Evolutionary conservation across 2,888 invertebrate species (phyloP).

Genomic region (Dimorphilus gyrociliatus): DNA sequence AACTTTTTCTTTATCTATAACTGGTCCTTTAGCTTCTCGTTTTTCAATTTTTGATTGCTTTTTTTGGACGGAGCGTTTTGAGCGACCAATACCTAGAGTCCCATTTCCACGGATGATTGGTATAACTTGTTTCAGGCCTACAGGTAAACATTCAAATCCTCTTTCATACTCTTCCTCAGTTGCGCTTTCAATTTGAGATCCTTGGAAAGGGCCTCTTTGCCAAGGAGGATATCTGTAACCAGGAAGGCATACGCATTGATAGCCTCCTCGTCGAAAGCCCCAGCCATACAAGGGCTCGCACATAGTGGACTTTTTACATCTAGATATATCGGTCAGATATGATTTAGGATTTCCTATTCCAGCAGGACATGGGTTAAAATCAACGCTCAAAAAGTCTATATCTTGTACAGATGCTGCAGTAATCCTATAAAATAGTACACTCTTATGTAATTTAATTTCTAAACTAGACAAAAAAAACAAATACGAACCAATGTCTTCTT

Average conservation of each 20-base stretch:
- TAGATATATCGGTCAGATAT: conserved; percentile 66
- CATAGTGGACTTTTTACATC: conserved; percentile 56
- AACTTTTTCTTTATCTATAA: too few species aligned
- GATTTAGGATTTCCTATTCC: conserved; percentile 72
- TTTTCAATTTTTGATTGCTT: conserved; percentile 5
- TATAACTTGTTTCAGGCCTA: conserved; percentile 45
- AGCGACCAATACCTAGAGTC: conserved; percentile 5
- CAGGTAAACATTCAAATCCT: conserved; percentile 66
- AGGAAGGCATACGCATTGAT: conserved; percentile 52
- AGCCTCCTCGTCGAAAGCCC: conserved; percentile 86
- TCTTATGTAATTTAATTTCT: conserved; percentile 1
- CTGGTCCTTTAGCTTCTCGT: conserved; percentile 1
- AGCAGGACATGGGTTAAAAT: conserved; percentile 87
- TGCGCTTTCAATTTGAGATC: conserved; percentile 69
- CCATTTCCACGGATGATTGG: conserved; percentile 12
- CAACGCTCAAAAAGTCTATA: conserved; percentile 87
- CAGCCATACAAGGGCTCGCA: conserved; percentile 91
- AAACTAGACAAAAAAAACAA: conserved; percentile 3
- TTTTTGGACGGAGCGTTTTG: conserved; percentile 3
- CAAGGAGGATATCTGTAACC: conserved; percentile 69
- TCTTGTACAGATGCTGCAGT: conserved; percentile 80
- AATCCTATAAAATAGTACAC: conserved; percentile 19
- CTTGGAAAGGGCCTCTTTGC: conserved; percentile 73
- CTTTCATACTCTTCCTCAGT: conserved; percentile 77
- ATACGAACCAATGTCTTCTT: conserved; percentile 19